phyloP scores from a whole-genome alignment of 2,888 invertebrate species.

The Antheraea yamamai region DNA sequence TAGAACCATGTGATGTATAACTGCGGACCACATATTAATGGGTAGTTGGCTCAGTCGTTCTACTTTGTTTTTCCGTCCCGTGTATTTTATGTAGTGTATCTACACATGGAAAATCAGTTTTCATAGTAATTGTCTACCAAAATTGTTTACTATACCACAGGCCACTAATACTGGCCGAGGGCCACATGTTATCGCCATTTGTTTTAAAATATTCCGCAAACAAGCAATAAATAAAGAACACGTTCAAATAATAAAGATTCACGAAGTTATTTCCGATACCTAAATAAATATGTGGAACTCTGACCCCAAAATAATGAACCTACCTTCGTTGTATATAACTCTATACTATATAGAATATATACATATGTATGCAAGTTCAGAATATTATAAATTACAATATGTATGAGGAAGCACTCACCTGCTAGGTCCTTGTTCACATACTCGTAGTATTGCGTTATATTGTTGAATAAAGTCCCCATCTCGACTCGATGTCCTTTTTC shows the following conservation, averaged over 20 bases:
- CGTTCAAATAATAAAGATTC: not conserved
- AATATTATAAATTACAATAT: not conserved
- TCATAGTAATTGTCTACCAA: too few relatives aligned
- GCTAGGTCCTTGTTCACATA: slow-evolving; percentile 70
- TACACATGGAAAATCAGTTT: too few relatives aligned
- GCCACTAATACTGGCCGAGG: too few relatives aligned
- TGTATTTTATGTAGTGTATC: too few relatives aligned
- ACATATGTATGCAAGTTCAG: not conserved
- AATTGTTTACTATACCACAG: too few relatives aligned
- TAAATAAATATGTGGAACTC: not conserved
- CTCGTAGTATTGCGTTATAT: slow-evolving; percentile 64
- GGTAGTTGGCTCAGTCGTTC: too few relatives aligned
- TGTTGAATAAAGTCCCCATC: slow-evolving; percentile 66
- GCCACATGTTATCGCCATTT: too few relatives aligned
- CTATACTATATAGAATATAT: not conserved
- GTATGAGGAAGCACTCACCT: slow-evolving; percentile 44
- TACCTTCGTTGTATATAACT: not conserved
- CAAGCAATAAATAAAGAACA: not conserved
- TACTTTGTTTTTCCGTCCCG: too few relatives aligned
- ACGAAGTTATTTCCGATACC: not conserved
- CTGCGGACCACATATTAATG: too few relatives aligned
- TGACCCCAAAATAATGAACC: slow-evolving; percentile 4
- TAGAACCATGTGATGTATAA: too few relatives aligned
- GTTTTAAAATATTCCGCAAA: too few relatives aligned
- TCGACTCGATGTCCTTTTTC: slow-evolving; percentile 7